These are phyloP conservation scores for Lepidochrysops patricia DNA, from an alignment of 2,888 invertebrate genomes.

Conservation along the genomic window DNA sequence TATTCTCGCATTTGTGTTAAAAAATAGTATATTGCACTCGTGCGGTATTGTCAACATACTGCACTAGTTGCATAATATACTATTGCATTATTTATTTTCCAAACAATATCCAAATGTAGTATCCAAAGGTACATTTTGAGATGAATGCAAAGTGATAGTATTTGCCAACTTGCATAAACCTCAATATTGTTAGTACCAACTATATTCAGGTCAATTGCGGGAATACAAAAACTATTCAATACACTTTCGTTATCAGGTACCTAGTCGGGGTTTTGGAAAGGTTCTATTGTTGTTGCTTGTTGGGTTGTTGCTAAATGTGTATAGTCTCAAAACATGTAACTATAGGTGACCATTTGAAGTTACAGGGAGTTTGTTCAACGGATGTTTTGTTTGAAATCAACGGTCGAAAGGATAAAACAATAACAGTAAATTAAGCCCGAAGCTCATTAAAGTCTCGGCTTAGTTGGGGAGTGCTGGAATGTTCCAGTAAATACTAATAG, in stretches of 20 bases:
- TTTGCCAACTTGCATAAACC: not conserved
- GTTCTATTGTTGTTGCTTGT: not conserved
- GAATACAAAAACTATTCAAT: not conserved
- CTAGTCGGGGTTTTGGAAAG: not conserved
- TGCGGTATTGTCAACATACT: too few relatives aligned
- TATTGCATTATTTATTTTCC: too few relatives aligned
- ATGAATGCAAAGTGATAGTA: too few relatives aligned
- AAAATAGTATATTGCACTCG: too few relatives aligned
- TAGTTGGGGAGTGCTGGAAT: constrained; percentile 29
- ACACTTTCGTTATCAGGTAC: not conserved
- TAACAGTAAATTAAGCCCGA: constrained; percentile 65
- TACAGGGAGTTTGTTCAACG: constrained; percentile 39
- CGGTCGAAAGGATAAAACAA: constrained; percentile 56
- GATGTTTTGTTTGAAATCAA: constrained; percentile 44
- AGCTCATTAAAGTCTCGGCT: constrained; percentile 60
- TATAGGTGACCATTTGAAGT: constrained; percentile 34
- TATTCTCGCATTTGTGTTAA: too few relatives aligned
- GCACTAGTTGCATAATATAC: too few relatives aligned
- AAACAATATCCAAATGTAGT: too few relatives aligned
- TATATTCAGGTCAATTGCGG: not conserved
- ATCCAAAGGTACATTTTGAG: too few relatives aligned
- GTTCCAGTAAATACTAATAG: constrained; percentile 32
- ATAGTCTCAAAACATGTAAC: not conserved
- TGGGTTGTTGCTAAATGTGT: not conserved
- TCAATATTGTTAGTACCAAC: not conserved